Evolutionary conservation across 2,113 vertebrate species (phyloP).

Genomic region (Rhipidura dahli): DNA sequence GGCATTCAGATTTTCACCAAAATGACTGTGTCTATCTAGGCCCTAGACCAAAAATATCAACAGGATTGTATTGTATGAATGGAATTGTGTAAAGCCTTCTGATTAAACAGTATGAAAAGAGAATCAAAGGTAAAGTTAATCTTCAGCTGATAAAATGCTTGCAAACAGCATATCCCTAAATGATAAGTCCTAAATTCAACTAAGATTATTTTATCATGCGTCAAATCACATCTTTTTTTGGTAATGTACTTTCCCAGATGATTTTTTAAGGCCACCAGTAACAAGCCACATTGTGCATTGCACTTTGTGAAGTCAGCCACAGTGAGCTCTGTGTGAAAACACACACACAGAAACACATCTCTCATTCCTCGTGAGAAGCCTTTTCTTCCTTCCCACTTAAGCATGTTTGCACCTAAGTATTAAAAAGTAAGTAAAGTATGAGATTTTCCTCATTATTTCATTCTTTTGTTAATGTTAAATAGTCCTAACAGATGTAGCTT

Average conservation of each 20-base stretch:
- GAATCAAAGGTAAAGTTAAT: neutral
- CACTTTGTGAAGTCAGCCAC: neutral
- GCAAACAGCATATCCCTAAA: neutral
- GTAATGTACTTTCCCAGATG: neutral
- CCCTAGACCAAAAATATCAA: neutral
- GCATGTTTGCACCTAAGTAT: neutral
- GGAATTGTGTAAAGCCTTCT: neutral
- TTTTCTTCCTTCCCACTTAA: neutral
- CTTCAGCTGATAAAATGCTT: neutral
- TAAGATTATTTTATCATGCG: neutral
- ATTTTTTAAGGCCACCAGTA: neutral
- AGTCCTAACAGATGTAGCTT: neutral
- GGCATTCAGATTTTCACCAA: neutral
- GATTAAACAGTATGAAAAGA: neutral
- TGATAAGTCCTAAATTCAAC: neutral
- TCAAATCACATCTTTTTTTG: neutral
- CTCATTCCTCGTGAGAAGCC: neutral
- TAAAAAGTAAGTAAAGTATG: neutral
- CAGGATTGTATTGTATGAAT: neutral
- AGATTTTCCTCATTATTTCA: neutral
- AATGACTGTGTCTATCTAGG: neutral
- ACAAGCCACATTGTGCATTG: neutral
- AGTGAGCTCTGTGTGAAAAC: neutral
- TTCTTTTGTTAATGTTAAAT: neutral
- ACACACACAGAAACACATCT: fast-evolving